These are phyloP conservation scores for Staurois parvus DNA, from an alignment of 2,797 vertebrate genomes.

Conservation along the genomic window DNA sequence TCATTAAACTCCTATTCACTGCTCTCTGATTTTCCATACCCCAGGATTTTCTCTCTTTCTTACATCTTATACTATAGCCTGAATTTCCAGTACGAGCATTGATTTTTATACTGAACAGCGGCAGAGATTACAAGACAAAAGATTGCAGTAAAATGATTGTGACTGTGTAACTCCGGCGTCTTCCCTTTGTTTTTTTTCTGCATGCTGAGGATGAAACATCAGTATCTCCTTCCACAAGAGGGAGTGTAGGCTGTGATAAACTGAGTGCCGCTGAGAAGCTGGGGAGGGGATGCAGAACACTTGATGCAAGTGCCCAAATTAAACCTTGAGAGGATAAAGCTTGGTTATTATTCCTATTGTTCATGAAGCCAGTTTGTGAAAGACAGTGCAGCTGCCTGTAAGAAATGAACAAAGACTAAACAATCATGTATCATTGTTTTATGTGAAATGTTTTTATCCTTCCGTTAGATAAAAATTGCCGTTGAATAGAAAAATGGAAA, in stretches of 20 bases:
- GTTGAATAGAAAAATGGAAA: not conserved
- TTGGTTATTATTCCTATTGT: constrained; percentile 48
- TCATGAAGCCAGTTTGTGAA: constrained; percentile 23
- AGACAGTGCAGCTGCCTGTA: constrained; percentile 28
- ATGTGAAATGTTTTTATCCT: constrained; percentile 16
- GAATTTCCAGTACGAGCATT: constrained; percentile 33
- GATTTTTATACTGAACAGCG: constrained; percentile 54
- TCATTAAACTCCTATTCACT: too few species aligned
- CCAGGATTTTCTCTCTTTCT: constrained; percentile 18
- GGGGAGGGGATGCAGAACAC: constrained; percentile 28
- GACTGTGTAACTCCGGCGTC: constrained; percentile 6
- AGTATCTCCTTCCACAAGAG: constrained; percentile 39
- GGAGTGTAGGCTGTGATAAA: constrained; percentile 49
- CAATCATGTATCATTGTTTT: constrained; percentile 18
- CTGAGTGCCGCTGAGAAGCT: constrained; percentile 11
- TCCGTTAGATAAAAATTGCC: not conserved
- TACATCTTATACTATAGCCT: not conserved
- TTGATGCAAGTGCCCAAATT: constrained; percentile 47
- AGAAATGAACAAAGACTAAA: constrained; percentile 25
- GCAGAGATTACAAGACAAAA: constrained; percentile 47
- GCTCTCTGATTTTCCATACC: not conserved
- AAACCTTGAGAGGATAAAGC: constrained; percentile 20
- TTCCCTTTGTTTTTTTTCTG: constrained; percentile 36
- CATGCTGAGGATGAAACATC: constrained; percentile 22
- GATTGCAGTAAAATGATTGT: constrained; percentile 45